phyloP scores from a whole-genome alignment of 2,888 invertebrate species.

The Andrena marginata region DNA sequence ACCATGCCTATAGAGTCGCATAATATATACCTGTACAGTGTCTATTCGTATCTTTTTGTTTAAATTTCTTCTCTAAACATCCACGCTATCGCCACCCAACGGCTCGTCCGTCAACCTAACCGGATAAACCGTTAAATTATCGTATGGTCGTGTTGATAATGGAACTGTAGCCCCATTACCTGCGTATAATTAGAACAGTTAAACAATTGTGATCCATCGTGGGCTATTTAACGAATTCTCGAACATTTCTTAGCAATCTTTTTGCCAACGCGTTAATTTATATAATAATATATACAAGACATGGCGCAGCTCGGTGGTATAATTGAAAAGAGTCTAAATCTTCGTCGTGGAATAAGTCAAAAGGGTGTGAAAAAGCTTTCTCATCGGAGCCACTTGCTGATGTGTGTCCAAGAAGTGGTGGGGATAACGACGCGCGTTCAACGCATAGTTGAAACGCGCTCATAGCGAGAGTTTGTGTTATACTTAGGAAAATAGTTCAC shows the following conservation, averaged over 20 bases:
- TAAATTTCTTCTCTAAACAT: conserved; percentile 2
- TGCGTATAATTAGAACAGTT: background rate
- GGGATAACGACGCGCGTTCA: too few species aligned
- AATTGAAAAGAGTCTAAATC: background rate
- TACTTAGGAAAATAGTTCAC: background rate
- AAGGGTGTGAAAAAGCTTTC: background rate
- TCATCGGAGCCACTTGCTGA: background rate
- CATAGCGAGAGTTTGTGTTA: background rate
- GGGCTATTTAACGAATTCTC: conserved; percentile 16
- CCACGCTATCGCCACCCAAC: conserved; percentile 1
- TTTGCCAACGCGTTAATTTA: background rate
- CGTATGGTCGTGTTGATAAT: background rate
- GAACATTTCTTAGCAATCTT: background rate
- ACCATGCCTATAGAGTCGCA: background rate
- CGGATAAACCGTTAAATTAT: conserved; percentile 3
- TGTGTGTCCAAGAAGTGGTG: background rate
- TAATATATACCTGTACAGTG: conserved; percentile 12
- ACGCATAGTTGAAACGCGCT: too few species aligned
- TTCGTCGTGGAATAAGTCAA: conserved; percentile 2
- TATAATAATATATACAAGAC: background rate
- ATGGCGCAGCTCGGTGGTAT: background rate
- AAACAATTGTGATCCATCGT: conserved; percentile 23
- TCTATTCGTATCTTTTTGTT: background rate
- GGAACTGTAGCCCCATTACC: background rate
- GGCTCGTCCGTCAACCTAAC: background rate